Conservation (phyloP, 2,888 invertebrate genomes). For the Drosophila anomalata region DNA sequence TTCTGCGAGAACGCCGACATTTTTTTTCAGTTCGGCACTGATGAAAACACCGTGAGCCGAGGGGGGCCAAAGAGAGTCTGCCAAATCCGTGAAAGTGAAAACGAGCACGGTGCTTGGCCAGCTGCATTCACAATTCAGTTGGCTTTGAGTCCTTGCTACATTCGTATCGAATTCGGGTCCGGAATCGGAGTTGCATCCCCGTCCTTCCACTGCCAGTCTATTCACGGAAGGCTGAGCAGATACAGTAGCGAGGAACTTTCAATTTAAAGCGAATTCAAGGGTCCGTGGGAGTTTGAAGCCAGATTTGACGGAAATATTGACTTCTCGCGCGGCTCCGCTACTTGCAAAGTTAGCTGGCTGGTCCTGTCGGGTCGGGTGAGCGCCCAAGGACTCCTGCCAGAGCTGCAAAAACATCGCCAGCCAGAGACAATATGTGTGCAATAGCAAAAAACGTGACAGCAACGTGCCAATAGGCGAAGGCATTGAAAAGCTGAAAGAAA, state of each 20-base stretch:
- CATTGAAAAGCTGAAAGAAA: conserved; percentile 35
- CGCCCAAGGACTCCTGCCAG: conserved; percentile 71
- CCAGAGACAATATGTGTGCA: conserved; percentile 50
- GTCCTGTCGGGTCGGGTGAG: conserved; percentile 78
- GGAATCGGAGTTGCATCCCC: conserved; percentile 39
- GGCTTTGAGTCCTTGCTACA: conserved; percentile 76
- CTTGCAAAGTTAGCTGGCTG: conserved; percentile 42
- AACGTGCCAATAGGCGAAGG: conserved; percentile 45
- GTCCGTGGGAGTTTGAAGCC: conserved; percentile 52
- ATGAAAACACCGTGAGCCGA: conserved; percentile 24
- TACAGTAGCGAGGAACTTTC: conserved; percentile 22
- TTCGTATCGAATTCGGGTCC: conserved; percentile 39
- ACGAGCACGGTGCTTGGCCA: conserved; percentile 59
- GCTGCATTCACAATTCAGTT: conserved; percentile 75
- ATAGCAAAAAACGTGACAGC: conserved; percentile 44
- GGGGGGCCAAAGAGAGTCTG: conserved; percentile 53
- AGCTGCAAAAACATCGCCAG: conserved; percentile 38
- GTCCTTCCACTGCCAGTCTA: conserved; percentile 8
- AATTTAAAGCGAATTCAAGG: conserved; percentile 22
- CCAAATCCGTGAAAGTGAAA: conserved; percentile 76
- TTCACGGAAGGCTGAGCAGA: conserved; percentile 29
- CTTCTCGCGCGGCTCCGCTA: conserved; percentile 10
- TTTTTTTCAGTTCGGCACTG: neutral
- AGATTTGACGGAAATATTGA: neutral
- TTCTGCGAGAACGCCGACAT: neutral